Evolutionary conservation across 2,797 vertebrate genomes (phyloP).

Genomic region (Nothura maculosa): DNA sequence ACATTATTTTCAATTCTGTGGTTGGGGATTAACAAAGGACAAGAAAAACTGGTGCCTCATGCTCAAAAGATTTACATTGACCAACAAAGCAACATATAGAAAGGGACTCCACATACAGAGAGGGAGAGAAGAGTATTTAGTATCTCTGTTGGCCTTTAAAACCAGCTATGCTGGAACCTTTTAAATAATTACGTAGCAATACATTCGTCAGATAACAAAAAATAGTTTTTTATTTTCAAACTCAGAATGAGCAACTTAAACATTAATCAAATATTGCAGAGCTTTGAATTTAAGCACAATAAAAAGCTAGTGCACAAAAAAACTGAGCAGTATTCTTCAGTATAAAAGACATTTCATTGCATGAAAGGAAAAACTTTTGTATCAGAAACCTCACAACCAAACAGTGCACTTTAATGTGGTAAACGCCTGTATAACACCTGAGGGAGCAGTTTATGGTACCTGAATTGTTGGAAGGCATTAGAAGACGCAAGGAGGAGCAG

Average conservation of each 20-base stretch:
- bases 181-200: not conserved
- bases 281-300: not conserved
- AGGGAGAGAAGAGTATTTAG: not conserved
- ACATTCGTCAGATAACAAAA: not conserved
- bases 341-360: not conserved
- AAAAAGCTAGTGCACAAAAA: not conserved
- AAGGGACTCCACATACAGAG: not conserved
- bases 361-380: not conserved
- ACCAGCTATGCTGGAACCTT: not conserved
- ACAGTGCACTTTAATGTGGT: not conserved
- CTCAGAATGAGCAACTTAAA: not conserved
- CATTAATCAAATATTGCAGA: not conserved
- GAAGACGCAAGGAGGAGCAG: fast-evolving
- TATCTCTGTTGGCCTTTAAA: not conserved
- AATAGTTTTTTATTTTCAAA: not conserved
- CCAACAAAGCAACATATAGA: not conserved
- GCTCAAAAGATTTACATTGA: not conserved
- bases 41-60: not conserved
- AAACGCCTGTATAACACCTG: not conserved
- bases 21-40: not conserved
- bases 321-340: not conserved
- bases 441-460: too few relatives aligned
- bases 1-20: not conserved
- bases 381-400: not conserved
- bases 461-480: not conserved